Conservation (phyloP, 1,140 invertebrate species). For the Lasioglossum albipes region DNA sequence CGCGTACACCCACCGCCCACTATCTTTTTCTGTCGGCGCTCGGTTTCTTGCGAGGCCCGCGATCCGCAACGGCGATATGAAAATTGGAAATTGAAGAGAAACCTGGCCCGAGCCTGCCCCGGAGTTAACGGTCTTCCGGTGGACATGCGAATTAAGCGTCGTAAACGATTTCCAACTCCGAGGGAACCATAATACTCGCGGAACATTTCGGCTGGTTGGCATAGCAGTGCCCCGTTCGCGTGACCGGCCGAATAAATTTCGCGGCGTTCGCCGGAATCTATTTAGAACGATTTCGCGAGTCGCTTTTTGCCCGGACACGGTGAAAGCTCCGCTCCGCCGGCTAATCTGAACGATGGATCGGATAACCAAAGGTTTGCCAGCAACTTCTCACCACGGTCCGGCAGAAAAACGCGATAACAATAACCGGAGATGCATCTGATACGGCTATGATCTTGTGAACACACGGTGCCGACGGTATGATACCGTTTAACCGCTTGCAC, state of each 20-base stretch:
- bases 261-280: not conserved
- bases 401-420: not conserved
- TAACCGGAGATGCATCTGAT: not conserved
- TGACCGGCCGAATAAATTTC: not conserved
- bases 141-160: not conserved
- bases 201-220: not conserved
- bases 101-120: not conserved
- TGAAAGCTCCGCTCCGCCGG: not conserved
- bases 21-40: not conserved
- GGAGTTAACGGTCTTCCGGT: slow-evolving; percentile 4
- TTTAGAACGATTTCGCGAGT: not conserved
- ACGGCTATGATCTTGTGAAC: not conserved
- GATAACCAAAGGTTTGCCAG: not conserved
- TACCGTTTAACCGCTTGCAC: not conserved
- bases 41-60: not conserved
- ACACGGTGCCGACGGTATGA: not conserved
- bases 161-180: not conserved
- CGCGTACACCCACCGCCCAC: not conserved
- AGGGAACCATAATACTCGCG: not conserved
- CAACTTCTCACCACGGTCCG: not conserved
- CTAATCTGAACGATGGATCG: not conserved
- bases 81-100: slow-evolving; percentile 16
- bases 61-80: not conserved
- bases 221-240: not conserved
- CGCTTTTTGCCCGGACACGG: not conserved